Percentiles rank a stretch among this genome's conserved stretches.
Evolutionary conservation across 2,888 invertebrate species (phyloP).

Genomic region (Therioaphis trifolii): DNA sequence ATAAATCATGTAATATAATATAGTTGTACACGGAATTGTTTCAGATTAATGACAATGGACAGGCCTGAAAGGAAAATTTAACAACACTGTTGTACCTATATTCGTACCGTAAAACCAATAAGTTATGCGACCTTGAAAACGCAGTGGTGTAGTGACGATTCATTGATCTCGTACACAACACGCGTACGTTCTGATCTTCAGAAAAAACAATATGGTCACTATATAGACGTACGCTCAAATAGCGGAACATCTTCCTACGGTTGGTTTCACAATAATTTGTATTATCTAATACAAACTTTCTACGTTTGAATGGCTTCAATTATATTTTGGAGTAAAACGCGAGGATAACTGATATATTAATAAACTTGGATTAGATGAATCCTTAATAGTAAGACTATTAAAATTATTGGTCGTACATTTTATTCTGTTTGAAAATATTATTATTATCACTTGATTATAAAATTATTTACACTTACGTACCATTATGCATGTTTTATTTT

Average conservation of each 20-base stretch:
- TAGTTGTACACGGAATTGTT: not conserved
- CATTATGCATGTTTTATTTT: no score
- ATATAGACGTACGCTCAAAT: not conserved
- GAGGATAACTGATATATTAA: no score
- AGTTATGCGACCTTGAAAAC: conserved; percentile 47
- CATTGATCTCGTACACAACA: conserved; percentile 20
- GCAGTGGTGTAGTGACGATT: conserved; percentile 12
- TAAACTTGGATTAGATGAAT: no score
- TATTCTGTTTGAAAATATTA: no score
- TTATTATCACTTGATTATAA: no score
- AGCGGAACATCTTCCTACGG: not conserved
- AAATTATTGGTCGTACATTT: no score
- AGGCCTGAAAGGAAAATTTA: conserved; percentile 13
- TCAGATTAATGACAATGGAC: not conserved
- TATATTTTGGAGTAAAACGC: no score
- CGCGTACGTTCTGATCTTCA: not conserved
- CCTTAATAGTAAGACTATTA: no score
- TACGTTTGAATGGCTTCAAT: no score
- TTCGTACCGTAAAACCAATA: not conserved
- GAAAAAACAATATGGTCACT: not conserved
- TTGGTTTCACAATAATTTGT: not conserved
- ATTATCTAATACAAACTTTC: not conserved
- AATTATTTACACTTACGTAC: no score
- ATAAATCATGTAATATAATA: not conserved
- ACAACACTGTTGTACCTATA: not conserved